A percentile compares a stretch with the other conserved stretches of the same genome.
Evolutionary conservation across 2,888 invertebrate species (phyloP).

Genomic region (Cephus pygmeus): DNA sequence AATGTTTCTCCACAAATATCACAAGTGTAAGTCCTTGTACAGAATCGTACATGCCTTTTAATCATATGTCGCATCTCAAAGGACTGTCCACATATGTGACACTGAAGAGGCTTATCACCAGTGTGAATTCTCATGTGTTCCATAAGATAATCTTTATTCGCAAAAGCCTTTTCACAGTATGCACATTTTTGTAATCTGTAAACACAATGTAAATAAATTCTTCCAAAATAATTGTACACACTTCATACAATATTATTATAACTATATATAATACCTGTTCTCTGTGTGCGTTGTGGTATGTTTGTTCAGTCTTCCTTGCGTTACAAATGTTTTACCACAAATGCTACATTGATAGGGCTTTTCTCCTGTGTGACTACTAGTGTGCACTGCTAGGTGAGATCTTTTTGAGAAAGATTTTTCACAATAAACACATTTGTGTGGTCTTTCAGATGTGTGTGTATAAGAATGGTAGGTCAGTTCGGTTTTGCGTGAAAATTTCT

Average conservation of each 20-base stretch:
- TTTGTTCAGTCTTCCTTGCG: conserved; percentile 13
- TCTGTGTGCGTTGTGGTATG: conserved; percentile 11
- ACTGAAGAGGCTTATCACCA: conserved; percentile 13
- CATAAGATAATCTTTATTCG: conserved; percentile 12
- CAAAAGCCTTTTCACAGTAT: conserved; percentile 9
- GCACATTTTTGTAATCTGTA: conserved; percentile 13
- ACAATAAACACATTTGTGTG: conserved; percentile 10
- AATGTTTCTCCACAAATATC: conserved; percentile 11
- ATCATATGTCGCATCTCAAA: conserved; percentile 16
- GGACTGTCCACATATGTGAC: conserved; percentile 14
- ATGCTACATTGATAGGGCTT: conserved; percentile 14
- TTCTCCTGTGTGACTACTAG: conserved; percentile 15
- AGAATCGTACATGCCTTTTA: conserved; percentile 15
- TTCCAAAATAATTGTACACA: background rate
- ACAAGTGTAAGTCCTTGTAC: conserved; percentile 9
- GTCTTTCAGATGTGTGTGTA: conserved; percentile 8
- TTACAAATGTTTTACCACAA: conserved; percentile 12
- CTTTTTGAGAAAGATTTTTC: conserved; percentile 14
- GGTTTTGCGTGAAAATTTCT: conserved; percentile 14
- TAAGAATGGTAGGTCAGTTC: conserved; percentile 13
- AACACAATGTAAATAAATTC: background rate
- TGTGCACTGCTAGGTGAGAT: conserved; percentile 13
- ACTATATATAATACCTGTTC: background rate
- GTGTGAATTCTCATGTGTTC: conserved; percentile 15
- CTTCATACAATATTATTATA: background rate